Percentiles rank a stretch among this genome's conserved stretches.
Evolutionary conservation across 92 coral and sea anemone species (phyloP).

Genomic region (Zoanthus solanderi): DNA sequence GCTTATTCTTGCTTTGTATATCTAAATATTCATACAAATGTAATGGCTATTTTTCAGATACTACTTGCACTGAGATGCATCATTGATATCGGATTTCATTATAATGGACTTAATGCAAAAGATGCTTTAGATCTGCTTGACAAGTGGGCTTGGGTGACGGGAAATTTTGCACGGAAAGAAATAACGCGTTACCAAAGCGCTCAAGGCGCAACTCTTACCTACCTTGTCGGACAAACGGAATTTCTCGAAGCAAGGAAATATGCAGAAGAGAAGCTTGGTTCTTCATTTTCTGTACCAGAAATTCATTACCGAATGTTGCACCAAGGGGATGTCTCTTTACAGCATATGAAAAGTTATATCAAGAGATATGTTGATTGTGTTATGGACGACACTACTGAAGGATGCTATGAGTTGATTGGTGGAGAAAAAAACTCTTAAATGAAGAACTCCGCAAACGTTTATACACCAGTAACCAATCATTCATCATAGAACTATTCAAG

Average conservation of each 20-base stretch:
- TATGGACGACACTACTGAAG: neutral
- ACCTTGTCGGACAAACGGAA: slow-evolving; percentile 67
- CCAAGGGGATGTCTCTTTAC: slow-evolving; percentile 65
- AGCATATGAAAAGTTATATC: slow-evolving; percentile 46
- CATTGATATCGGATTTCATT: slow-evolving; percentile 87
- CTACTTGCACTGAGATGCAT: slow-evolving; percentile 83
- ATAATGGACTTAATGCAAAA: slow-evolving; percentile 67
- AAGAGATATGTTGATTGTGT: slow-evolving; percentile 36
- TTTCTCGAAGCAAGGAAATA: slow-evolving; percentile 62
- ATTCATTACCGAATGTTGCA: slow-evolving; percentile 71
- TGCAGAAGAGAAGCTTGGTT: slow-evolving; percentile 59
- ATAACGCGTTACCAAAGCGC: slow-evolving; percentile 68
- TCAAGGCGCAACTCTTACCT: slow-evolving; percentile 66
- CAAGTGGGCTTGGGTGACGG: slow-evolving; percentile 80
- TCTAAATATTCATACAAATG: too few relatives aligned
- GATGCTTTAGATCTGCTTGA: slow-evolving; percentile 74
- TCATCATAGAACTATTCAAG: too few relatives aligned
- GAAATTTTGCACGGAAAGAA: slow-evolving; percentile 72
- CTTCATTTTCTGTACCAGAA: slow-evolving; percentile 64
- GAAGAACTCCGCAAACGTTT: too few relatives aligned
- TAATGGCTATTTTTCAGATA: slow-evolving; percentile 61
- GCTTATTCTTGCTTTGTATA: neutral
- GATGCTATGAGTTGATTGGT: slow-evolving; percentile 23
- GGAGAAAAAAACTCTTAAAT: too few relatives aligned
- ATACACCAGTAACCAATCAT: too few relatives aligned